phyloP scores from a whole-genome alignment of 2,888 invertebrate species.

The Melikaiella ostensackeni region DNA sequence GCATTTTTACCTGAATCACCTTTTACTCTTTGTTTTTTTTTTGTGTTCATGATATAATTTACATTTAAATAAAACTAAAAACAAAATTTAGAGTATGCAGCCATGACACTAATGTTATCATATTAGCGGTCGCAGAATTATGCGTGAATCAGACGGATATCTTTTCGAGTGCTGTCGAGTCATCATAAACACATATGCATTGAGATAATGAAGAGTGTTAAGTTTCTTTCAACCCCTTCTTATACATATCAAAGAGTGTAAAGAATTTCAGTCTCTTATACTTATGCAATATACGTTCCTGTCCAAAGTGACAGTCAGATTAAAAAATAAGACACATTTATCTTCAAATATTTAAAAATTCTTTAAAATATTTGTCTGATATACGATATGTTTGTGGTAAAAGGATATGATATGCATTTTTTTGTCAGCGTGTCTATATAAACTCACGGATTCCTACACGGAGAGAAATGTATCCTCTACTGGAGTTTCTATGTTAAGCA shows the following conservation, averaged over 20 bases:
- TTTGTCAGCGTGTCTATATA: neutral
- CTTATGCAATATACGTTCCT: neutral
- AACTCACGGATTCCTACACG: neutral
- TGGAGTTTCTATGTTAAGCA: too few relatives aligned
- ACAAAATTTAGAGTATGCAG: too few relatives aligned
- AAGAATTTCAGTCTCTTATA: neutral
- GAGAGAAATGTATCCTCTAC: too few relatives aligned
- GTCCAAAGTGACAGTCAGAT: neutral
- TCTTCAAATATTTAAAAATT: neutral
- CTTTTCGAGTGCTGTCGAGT: conserved; percentile 1
- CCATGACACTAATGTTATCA: too few relatives aligned
- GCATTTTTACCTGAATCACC: too few relatives aligned
- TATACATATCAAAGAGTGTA: neutral
- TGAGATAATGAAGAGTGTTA: neutral
- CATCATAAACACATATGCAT: neutral
- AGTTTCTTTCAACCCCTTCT: conserved; percentile 3
- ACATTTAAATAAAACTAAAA: too few relatives aligned
- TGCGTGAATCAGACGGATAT: neutral
- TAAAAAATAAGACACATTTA: neutral
- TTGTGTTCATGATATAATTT: too few relatives aligned
- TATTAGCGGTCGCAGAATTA: too few relatives aligned
- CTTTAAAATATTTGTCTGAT: neutral
- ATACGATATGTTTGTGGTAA: neutral
- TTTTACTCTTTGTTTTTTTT: too few relatives aligned
- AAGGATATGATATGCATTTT: conserved; percentile 1